Conservation (phyloP, 92 coral and sea anemone species). For the Metridium senile region DNA sequence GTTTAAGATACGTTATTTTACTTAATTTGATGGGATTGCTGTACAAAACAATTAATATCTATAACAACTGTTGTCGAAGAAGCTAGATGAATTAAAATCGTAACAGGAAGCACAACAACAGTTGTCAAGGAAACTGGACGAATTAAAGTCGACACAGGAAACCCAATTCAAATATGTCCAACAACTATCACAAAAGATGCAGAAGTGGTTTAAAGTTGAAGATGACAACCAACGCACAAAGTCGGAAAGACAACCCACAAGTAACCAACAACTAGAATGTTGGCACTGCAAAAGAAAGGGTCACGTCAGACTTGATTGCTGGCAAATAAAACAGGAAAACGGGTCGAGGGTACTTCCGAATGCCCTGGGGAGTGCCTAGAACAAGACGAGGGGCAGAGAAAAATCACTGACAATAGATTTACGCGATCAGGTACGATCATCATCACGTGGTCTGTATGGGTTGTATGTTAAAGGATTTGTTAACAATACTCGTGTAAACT, state of each 20-base stretch:
- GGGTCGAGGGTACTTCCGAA: conserved; percentile 27
- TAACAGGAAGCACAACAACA: conserved; percentile 18
- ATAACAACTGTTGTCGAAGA: too few species aligned
- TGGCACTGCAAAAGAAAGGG: conserved; percentile 38
- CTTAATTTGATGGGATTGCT: too few species aligned
- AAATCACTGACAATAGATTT: conserved; percentile 1
- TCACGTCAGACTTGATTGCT: conserved; percentile 34
- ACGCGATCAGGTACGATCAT: neutral
- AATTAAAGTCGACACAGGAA: conserved; percentile 17
- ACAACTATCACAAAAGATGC: conserved; percentile 12
- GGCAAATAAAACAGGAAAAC: conserved; percentile 32
- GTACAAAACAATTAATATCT: too few species aligned
- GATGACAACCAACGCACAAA: neutral
- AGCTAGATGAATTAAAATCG: too few species aligned
- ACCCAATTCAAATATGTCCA: conserved; percentile 4
- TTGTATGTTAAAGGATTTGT: conserved; percentile 45
- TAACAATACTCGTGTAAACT: conserved; percentile 23
- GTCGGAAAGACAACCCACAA: conserved; percentile 15
- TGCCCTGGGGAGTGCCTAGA: conserved; percentile 33
- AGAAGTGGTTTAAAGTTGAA: neutral
- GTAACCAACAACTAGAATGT: conserved; percentile 14
- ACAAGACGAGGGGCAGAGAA: conserved; percentile 8
- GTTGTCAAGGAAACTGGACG: conserved; percentile 7
- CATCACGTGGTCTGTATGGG: conserved; percentile 18
- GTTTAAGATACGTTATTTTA: too few species aligned